Percentiles rank a stretch among this genome's conserved stretches.
Conservation (phyloP, 2,113 vertebrate species). For the Puffinus mauretanicus region DNA sequence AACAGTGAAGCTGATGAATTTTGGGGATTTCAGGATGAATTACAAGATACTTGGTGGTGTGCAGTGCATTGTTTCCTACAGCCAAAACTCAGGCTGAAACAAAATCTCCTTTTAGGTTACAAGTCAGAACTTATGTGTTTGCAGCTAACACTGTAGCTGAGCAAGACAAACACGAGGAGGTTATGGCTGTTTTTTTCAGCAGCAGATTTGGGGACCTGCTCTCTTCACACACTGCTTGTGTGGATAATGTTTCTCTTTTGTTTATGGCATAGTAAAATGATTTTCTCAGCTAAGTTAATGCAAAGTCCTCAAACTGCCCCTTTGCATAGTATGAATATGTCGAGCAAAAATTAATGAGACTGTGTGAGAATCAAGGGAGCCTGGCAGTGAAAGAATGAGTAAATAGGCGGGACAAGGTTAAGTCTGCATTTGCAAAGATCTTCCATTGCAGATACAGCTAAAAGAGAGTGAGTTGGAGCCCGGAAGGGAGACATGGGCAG, state of each 20-base stretch:
- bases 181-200: neutral
- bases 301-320: neutral
- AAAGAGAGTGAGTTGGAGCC: neutral
- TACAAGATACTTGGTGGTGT: neutral
- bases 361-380: neutral
- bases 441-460: neutral
- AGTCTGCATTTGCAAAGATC: neutral
- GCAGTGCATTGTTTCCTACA: neutral
- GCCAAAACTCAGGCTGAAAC: neutral
- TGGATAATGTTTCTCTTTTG: neutral
- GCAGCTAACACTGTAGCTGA: neutral
- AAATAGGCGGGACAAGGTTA: neutral
- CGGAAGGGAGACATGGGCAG: neutral
- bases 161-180: neutral
- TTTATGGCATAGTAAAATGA: neutral
- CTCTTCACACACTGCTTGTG: neutral
- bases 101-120: neutral
- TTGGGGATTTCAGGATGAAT: neutral
- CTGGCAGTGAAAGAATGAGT: neutral
- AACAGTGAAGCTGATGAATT: neutral
- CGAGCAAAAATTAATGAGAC: neutral
- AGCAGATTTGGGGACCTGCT: neutral
- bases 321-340: neutral
- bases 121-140: neutral
- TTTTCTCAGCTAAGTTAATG: neutral